These are phyloP conservation scores for Glossosoma conforme DNA, from an alignment of 1,140 invertebrate species.

Conservation along the genomic window DNA sequence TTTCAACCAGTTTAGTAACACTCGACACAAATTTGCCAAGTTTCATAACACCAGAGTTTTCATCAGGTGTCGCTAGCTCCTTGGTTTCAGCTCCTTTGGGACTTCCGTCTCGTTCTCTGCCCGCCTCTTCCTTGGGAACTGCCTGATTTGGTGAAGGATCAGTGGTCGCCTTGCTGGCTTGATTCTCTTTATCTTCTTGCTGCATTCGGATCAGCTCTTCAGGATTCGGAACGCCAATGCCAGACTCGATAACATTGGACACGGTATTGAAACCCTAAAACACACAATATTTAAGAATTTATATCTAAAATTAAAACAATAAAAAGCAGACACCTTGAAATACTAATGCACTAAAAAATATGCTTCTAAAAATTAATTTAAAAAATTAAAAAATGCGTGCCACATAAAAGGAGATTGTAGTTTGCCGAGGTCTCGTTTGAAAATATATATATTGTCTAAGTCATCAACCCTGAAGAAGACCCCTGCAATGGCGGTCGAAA, in stretches of 20 bases:
- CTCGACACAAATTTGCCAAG: conserved; percentile 63
- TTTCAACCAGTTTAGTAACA: conserved; percentile 65
- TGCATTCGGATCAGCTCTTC: conserved; percentile 61
- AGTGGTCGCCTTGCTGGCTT: conserved; percentile 1
- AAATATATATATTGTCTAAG: too few relatives aligned
- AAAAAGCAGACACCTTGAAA: too few relatives aligned
- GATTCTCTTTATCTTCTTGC: conserved; percentile 34
- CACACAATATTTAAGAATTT: conserved; percentile 4
- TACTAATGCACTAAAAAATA: too few relatives aligned
- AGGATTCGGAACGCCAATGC: conserved; percentile 71
- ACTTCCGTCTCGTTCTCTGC: not conserved
- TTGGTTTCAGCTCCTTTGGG: conserved; percentile 2
- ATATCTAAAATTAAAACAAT: too few relatives aligned
- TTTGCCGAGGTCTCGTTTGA: too few relatives aligned
- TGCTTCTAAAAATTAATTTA: too few relatives aligned
- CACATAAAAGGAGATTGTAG: too few relatives aligned
- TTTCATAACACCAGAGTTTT: conserved; percentile 19
- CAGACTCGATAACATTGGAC: conserved; percentile 67
- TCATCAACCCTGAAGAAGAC: too few relatives aligned
- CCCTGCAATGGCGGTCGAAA: too few relatives aligned
- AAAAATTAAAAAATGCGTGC: not conserved
- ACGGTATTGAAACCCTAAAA: conserved; percentile 47
- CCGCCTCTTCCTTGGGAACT: not conserved
- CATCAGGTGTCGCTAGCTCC: not conserved
- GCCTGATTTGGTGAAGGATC: not conserved